These are phyloP conservation scores for Hyposoter didymator DNA, from an alignment of 2,888 invertebrate species.

Conservation along the genomic window DNA sequence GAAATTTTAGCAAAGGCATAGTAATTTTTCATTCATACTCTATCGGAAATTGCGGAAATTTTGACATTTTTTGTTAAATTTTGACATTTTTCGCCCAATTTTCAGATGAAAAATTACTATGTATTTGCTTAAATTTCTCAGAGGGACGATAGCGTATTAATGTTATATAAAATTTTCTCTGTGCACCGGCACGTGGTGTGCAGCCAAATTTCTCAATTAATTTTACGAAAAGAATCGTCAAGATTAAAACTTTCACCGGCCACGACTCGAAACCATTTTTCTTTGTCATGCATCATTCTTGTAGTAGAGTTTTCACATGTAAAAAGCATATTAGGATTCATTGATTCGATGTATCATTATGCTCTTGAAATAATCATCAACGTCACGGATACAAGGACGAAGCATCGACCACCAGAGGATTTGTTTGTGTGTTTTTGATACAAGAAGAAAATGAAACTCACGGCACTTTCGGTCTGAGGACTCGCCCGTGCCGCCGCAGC, in stretches of 20 bases:
- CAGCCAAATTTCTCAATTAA: neutral
- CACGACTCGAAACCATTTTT: neutral
- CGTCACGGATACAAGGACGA: constrained; percentile 16
- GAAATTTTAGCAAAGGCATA: too few species aligned
- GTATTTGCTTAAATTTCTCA: too few species aligned
- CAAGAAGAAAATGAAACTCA: constrained; percentile 83
- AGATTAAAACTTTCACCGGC: neutral
- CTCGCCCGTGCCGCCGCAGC: constrained; percentile 88
- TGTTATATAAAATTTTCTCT: too few species aligned
- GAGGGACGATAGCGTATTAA: too few species aligned
- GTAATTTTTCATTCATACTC: too few species aligned
- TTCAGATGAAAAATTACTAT: too few species aligned
- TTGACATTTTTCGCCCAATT: too few species aligned
- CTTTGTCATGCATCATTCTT: constrained; percentile 2
- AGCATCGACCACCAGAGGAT: constrained; percentile 20
- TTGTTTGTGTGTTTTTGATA: neutral
- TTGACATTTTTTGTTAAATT: too few species aligned
- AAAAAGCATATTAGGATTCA: constrained; percentile 57
- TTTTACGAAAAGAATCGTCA: neutral
- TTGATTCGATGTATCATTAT: constrained; percentile 52
- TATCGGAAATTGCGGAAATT: too few species aligned
- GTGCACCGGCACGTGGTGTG: too few species aligned
- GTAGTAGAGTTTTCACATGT: neutral
- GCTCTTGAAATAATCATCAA: constrained; percentile 30
- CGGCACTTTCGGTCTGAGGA: constrained; percentile 89